Evolutionary conservation across 2,113 vertebrate genomes (phyloP).

Genomic region (Riparia riparia): DNA sequence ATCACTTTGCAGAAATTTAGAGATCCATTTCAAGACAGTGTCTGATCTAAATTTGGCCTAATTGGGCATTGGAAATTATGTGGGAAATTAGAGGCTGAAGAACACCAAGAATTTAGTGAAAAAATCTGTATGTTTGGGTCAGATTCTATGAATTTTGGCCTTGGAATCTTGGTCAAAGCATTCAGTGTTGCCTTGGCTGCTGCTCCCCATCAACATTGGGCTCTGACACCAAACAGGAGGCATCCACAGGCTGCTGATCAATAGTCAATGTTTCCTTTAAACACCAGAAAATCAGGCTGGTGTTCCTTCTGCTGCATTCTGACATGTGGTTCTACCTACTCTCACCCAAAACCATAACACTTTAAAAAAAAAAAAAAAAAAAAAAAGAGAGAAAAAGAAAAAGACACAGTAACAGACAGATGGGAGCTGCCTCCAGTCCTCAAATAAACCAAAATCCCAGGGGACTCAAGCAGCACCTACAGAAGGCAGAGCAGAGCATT

Average conservation of each 20-base stretch:
- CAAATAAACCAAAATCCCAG: background rate
- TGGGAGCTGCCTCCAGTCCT: background rate
- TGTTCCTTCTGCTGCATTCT: background rate
- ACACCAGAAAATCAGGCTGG: background rate
- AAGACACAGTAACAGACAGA: background rate
- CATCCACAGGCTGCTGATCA: background rate
- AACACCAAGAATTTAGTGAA: background rate
- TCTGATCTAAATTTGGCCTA: background rate
- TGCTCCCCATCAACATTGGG: background rate
- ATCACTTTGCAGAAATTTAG: background rate
- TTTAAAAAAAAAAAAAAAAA: background rate
- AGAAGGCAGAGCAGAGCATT: background rate
- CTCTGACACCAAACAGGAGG: background rate
- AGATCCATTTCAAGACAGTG: background rate
- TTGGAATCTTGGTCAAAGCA: background rate
- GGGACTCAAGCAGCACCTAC: rapidly evolving
- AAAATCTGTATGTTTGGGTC: background rate
- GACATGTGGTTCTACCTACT: background rate
- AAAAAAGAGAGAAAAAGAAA: too few species aligned
- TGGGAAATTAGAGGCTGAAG: background rate
- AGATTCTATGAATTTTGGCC: background rate
- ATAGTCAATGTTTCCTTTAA: background rate
- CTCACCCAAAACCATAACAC: background rate
- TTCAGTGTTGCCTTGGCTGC: background rate
- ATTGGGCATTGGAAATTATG: background rate